Evolutionary conservation across 2,113 vertebrate species (phyloP), one percentile per base, ranked within the genome.

Genomic region (Catagonus wagneri): DNA sequence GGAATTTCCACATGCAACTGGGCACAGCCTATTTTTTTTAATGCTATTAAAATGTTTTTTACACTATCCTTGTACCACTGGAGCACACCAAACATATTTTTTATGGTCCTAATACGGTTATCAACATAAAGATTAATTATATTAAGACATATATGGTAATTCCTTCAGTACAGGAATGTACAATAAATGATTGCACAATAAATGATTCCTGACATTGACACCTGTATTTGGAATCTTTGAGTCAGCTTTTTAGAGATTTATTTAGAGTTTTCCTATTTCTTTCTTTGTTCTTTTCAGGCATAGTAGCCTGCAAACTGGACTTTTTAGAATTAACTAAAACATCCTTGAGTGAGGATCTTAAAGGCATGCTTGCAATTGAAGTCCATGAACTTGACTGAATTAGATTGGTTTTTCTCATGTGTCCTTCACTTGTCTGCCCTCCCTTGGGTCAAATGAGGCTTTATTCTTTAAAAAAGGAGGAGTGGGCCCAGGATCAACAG

Each of bases 311-410:
- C 83, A 83, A 92, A 81, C 4, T 39, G 15, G 71, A 69, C 60
- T 81, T 96, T 68, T 78, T 36, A 52, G 56, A 78, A 71, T 66
- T 36, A 88, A 90, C 50, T 85, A 74, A 96, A 83, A 39, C 17
- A 60, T 63, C 22, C 39, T n/a, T 54, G n/a, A 36, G 27, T 54
- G 36, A 58, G 3, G 22, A 19, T 15, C 54, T 60, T 78, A 60
- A 25, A 76, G 58, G 44, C 14, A 14, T 3, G 2, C 50, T 25
- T 81, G 52, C 4, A 15, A 22, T 19, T 65, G 19, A 78, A 96
- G 56, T n/a, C 58, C 32, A 63, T 54, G 10, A 88, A 86, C 34
- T n/a, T 36, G 17, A 39, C 22, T n/a, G 23, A 93, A 66, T 68
- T 20, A 29, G 7, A 36, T 22, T 69, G 63, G n/a, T n/a, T 61